Evolutionary conservation across 2,113 vertebrate species (phyloP), one percentile per base, ranked within the genome.

Genomic region (Channa maculata): DNA sequence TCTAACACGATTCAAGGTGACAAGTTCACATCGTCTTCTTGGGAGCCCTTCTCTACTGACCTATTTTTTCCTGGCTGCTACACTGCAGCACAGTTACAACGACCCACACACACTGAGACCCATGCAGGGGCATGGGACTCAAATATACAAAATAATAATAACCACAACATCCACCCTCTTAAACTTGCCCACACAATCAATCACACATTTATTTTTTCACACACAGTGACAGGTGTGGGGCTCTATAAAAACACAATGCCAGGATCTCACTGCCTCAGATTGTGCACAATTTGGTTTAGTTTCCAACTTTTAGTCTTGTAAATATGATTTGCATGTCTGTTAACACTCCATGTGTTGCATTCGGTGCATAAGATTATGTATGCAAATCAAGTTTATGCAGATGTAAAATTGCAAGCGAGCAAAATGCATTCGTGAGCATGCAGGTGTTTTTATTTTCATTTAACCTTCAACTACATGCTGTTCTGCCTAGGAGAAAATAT

Each of bases 1-100:
- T 94, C 93, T 91, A 88, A 92, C 93, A 87, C 92, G 89, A 94
- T 95, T 90, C 82, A 92, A 95, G 94, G 94, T 96, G 94, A 96
- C 92, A 94, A 95, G 95, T 96, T 96, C 94, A 92, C 86, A 92
- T 91, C 93, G 89, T 92, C 88, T 91, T 94, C 93, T 61, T 73
- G 91, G 89, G 92, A 95, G 94, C 90, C 93, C 92, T 92, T 79
- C 86, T 94, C 94, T 93, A 79, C 78, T 96, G 96, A 96, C 96
- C 95, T 96, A 96, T 92, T 96, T 97, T 24, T 94, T 65, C 88
- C 81, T 63, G 85, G 91, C 75, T 87, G 0, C 54, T 48, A 70
- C 15, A 65, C 87, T 77, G 81, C 69, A 52, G 41, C 45, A 6
- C 64, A 14, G 63, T 38, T 52, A 61, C 38, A 57, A 34, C 62